Evolutionary conservation across 2,113 vertebrate genomes (phyloP), one percentile per base, ranked within the genome.

Genomic region (Leucopsar rothschildi): DNA sequence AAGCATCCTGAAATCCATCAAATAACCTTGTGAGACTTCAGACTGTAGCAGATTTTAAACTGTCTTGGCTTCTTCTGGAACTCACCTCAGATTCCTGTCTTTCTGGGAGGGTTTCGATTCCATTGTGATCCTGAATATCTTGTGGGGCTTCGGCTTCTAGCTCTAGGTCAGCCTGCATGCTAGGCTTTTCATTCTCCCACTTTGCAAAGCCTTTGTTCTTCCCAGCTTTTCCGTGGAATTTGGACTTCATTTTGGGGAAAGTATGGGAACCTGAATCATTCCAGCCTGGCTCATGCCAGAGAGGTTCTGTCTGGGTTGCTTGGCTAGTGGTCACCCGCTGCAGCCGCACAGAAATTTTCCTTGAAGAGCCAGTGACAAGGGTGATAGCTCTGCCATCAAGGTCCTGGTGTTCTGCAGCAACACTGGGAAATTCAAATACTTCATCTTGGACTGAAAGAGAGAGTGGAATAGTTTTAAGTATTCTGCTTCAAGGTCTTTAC

Each of bases 231-330:
- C 98, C 97, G 3, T 98, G 98, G 94, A 98, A 98, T 75, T 98
- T 98, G 94, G 98, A 99, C 93, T 99, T 99, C 98, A 99, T 99
- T 97, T 99, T 99, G 65, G 99, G 99, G 91, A 99, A 99, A 33
- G 99, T 99, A 92, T 99, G 99, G 24, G 99, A 99, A 44, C 99
- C 98, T 2, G 98, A 96, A 56, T 99, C 98, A 2, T 97, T 98
- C 99, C 99, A 99, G 90, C 97, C 97, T 33, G 98, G 96, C n/a
- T 99, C 98, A 1, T 98, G 96, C 99, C 99, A 99, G 60, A 99
- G 96, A 4, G 99, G 98, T 49, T 99, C 99, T 0, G 99, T 99
- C 97, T 99, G 99, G 0, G 99, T 99, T 94, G 99, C 99, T 97
- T 99, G 99, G 96, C 98, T 99, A 64, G 98, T 98, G 65, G 99